A percentile compares a stretch with the other conserved stretches of the same genome.
phyloP scores from a whole-genome alignment of 2,888 invertebrate species.

The Anoplius nigerrimus region DNA sequence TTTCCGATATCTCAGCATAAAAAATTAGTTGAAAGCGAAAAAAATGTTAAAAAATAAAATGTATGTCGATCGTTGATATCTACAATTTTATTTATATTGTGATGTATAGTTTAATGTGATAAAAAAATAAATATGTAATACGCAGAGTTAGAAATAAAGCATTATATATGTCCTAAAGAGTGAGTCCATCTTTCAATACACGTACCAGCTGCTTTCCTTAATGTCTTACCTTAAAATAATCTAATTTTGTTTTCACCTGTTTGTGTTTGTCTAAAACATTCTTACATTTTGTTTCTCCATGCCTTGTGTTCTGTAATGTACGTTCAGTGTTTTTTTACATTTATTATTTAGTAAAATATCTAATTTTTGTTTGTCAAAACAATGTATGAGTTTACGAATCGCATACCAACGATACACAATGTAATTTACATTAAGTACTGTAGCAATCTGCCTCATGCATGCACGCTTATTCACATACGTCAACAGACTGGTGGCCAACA shows the following conservation, averaged over 20 bases:
- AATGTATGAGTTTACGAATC: too few relatives aligned
- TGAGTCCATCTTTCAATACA: conserved; percentile 53
- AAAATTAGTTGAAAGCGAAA: conserved; percentile 16
- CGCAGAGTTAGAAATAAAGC: conserved; percentile 64
- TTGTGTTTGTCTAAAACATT: conserved; percentile 23
- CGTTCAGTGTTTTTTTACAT: conserved; percentile 20
- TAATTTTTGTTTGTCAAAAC: too few relatives aligned
- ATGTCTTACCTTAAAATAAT: conserved; percentile 25
- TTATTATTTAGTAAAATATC: too few relatives aligned
- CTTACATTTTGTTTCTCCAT: conserved; percentile 60
- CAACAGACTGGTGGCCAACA: too few relatives aligned
- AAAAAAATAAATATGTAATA: conserved; percentile 47
- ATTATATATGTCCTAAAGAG: conserved; percentile 60
- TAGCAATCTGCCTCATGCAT: too few relatives aligned
- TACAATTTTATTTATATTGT: conserved; percentile 40
- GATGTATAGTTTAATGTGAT: conserved; percentile 14
- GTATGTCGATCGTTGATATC: conserved; percentile 30
- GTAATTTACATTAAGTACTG: too few relatives aligned
- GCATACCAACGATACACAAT: too few relatives aligned
- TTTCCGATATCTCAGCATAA: conserved; percentile 27
- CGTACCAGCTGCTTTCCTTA: conserved; percentile 55
- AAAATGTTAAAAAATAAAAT: conserved; percentile 26
- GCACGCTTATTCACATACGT: too few relatives aligned
- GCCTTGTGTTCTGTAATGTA: conserved; percentile 69
- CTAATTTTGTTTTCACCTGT: conserved; percentile 31